Conservation (phyloP, 2,797 vertebrate genomes). For the Phalanger gymnotis region DNA sequence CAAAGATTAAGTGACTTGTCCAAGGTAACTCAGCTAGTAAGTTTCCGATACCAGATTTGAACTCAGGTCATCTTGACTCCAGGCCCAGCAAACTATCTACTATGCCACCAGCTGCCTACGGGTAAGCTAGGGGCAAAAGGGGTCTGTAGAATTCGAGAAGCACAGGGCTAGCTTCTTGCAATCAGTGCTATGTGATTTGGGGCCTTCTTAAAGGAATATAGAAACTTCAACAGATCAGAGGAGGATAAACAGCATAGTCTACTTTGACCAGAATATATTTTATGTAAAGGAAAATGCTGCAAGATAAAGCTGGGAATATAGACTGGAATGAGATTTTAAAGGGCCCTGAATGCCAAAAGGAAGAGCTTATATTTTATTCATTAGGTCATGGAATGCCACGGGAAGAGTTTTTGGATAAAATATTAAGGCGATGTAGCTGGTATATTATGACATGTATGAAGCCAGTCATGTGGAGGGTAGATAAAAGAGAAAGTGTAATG, state of each 20-base stretch:
- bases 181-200: not conserved
- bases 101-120: not conserved
- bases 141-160: not conserved
- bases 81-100: not conserved
- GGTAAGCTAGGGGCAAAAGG: not conserved
- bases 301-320: not conserved
- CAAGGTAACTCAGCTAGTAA: not conserved
- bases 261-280: not conserved
- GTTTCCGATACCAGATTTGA: not conserved
- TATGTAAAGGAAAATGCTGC: not conserved
- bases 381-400: not conserved
- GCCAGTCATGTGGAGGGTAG: not conserved
- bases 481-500: not conserved
- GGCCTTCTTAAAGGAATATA: not conserved
- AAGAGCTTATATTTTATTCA: not conserved
- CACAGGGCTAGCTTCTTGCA: not conserved
- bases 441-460: not conserved
- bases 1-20: not conserved
- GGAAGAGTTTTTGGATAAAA: not conserved
- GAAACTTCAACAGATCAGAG: not conserved
- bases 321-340: not conserved
- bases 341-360: not conserved
- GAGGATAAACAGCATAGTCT: not conserved
- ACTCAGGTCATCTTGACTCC: not conserved
- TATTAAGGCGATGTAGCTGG: not conserved